phyloP scores from a whole-genome alignment of 2,797 vertebrate genomes.

The Heterohyrax brucei region DNA sequence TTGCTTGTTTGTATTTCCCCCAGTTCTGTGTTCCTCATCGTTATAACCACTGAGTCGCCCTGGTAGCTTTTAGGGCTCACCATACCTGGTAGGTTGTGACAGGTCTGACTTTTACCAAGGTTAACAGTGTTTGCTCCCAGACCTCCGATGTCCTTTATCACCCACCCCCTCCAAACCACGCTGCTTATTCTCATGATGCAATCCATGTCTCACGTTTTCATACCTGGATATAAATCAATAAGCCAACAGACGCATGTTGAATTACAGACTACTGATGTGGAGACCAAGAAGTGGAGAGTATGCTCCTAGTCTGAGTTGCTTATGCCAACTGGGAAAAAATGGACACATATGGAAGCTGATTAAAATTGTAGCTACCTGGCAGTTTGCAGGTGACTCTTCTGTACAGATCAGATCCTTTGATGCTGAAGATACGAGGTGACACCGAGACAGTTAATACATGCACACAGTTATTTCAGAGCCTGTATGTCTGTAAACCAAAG shows the following conservation, averaged over 20 bases:
- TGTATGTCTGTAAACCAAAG: background rate
- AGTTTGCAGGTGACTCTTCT: constrained; percentile 38
- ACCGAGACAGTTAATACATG: background rate
- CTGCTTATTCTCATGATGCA: background rate
- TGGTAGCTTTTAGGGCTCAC: background rate
- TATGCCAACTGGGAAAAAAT: background rate
- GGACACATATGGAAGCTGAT: background rate
- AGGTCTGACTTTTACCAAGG: background rate
- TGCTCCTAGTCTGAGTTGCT: background rate
- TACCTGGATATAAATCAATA: background rate
- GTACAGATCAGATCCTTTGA: constrained; percentile 61
- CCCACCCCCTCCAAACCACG: no score
- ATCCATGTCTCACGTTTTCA: background rate
- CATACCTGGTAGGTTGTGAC: background rate
- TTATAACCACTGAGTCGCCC: constrained; percentile 7
- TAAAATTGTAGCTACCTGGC: background rate
- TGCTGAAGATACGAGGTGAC: background rate
- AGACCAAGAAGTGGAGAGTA: background rate
- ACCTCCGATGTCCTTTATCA: background rate
- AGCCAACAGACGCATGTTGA: background rate
- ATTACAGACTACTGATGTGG: background rate
- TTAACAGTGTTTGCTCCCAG: background rate
- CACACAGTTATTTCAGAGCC: background rate
- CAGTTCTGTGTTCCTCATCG: background rate
- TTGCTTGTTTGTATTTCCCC: background rate